Evolutionary conservation across 2,797 vertebrate species (phyloP).

Genomic region (Sebastes matsubarae): DNA sequence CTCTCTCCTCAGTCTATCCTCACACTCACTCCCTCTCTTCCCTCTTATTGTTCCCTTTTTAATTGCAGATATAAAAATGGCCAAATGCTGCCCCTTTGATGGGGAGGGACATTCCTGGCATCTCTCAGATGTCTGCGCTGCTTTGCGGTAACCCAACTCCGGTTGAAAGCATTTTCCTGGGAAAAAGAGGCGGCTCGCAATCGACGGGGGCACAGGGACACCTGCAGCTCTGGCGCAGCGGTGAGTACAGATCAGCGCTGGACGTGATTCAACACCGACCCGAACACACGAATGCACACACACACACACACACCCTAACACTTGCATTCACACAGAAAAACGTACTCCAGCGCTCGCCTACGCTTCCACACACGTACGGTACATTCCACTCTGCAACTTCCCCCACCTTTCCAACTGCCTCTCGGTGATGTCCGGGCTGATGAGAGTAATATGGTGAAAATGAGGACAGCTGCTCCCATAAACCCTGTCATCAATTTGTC

Average conservation of each 20-base stretch:
- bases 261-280: constrained; percentile 64
- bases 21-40: constrained; percentile 34
- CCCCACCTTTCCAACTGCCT: constrained; percentile 1
- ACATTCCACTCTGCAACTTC: constrained; percentile 12
- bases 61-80: constrained; percentile 79
- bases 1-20: constrained; percentile 22
- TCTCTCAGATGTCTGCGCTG: constrained; percentile 76
- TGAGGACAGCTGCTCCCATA: constrained; percentile 67
- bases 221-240: constrained; percentile 71
- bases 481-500: constrained; percentile 79
- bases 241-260: constrained; percentile 74
- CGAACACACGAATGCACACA: constrained; percentile 1
- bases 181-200: constrained; percentile 57
- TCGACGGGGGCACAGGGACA: constrained; percentile 64
- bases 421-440: constrained; percentile 47
- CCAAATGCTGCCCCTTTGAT: constrained; percentile 76
- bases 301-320: constrained; percentile 14
- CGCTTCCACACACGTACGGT: not conserved
- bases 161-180: constrained; percentile 83
- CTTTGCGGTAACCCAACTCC: constrained; percentile 77
- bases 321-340: constrained; percentile 17
- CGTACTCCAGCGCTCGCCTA: not conserved
- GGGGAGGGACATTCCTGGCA: constrained; percentile 74
- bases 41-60: constrained; percentile 63
- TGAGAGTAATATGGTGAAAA: constrained; percentile 60